Evolutionary conservation across 2,113 vertebrate species (phyloP), one percentile per base, ranked within the genome.

Genomic region (Oryzias curvinotus): DNA sequence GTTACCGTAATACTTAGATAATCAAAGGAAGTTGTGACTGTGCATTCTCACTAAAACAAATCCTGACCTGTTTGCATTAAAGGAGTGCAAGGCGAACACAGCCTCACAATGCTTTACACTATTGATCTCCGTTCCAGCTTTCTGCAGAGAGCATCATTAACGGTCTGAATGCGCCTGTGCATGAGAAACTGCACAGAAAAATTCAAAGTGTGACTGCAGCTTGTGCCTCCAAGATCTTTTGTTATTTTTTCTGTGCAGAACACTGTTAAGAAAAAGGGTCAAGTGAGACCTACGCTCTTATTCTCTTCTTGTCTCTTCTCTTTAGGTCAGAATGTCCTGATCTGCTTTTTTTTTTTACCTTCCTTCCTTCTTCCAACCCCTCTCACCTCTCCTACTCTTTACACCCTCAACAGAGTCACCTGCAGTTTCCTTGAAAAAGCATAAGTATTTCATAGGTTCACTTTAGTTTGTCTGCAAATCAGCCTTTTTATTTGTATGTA

Each of bases 291-390:
- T 57, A 57, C 53, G 5, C 44, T 81, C 70, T 75, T 68, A 61
- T 51, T 68, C 55, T 54, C 67, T 62, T 77, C 60, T 46, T 47
- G 63, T 69, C 62, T 59, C 65, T 54, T 71, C 57, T 26, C 73
- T 73, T 47, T 53, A 55, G 86, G 84, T 88, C 83, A 89, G 76
- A 83, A 85, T 80, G 86, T 87, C 62, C 82, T 85, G 82, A 67
- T 73, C 77, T 16, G 4, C 46, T 80, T 71, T 62, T 53, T 82
- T 69, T 80, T 57, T 81, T 67, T 60, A 73, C 65, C 60, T 64
- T 60, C 30, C 57, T 48, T 52, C 14, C 44, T 72, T 61, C 51
- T 23, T 26, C 50, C 47, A 47, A 53, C 66, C 62, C 62, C 41
- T 16, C 49, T 58, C 50, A 59, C 26, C 59, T 57, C 56, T 66